These are phyloP conservation scores for Psilanteris sp. DNA, from an alignment of 1,140 invertebrate genomes.

Conservation along the genomic window DNA sequence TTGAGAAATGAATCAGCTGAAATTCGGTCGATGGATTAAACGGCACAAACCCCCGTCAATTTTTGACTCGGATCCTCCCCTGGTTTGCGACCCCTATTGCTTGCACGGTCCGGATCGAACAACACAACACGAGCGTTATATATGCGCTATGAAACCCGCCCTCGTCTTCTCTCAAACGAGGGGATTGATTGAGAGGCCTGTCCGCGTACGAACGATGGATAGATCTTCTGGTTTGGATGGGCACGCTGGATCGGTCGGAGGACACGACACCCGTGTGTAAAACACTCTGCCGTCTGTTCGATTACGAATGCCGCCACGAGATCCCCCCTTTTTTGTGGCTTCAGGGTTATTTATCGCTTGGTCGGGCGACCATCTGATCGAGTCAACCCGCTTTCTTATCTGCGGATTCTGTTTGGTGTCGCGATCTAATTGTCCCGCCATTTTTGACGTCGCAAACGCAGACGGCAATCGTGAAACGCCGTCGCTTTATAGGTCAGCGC, in stretches of 20 bases:
- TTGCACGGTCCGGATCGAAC: slow-evolving; percentile 23
- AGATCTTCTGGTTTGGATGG: slow-evolving; percentile 57
- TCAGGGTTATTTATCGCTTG: slow-evolving; percentile 48
- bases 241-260: slow-evolving; percentile 30
- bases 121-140: slow-evolving; percentile 52
- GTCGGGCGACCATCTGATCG: slow-evolving; percentile 12
- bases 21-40: slow-evolving; percentile 35
- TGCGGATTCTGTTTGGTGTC: slow-evolving; percentile 18
- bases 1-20: slow-evolving; percentile 23
- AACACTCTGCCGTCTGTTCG: slow-evolving; percentile 39
- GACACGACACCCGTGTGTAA: slow-evolving; percentile 47
- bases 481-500: slow-evolving; percentile 2
- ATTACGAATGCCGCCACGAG: slow-evolving; percentile 22
- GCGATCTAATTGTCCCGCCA: slow-evolving; percentile 49
- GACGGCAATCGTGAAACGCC: slow-evolving; percentile 7
- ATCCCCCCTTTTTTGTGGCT: slow-evolving; percentile 42
- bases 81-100: slow-evolving; percentile 31
- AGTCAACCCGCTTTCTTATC: slow-evolving; percentile 46
- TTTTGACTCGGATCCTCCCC: slow-evolving; percentile 32
- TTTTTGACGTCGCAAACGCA: slow-evolving; percentile 30
- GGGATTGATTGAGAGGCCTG: slow-evolving; percentile 69
- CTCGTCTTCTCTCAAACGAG: slow-evolving; percentile 55
- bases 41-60: slow-evolving; percentile 35
- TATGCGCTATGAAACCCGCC: slow-evolving; percentile 61
- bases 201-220: slow-evolving; percentile 64